Evolutionary conservation across 2,797 vertebrate species (phyloP), one percentile per base, ranked within the genome.

Genomic region (Oreochromis mossambicus): DNA sequence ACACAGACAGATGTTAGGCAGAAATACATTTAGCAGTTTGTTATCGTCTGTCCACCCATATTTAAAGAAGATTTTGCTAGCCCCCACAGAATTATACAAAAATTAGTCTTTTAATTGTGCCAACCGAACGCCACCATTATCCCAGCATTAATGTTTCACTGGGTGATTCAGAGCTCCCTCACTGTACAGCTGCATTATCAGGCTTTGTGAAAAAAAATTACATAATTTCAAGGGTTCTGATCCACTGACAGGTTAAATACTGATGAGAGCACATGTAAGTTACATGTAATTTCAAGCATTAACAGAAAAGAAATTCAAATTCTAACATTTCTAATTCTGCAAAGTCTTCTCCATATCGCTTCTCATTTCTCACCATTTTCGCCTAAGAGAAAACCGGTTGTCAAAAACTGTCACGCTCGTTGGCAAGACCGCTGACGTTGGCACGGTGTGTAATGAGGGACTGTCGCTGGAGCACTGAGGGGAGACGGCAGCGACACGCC

Each of bases 391-490:
- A 89, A 93, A 92, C 81, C 15, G 73, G 89, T 86, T 90, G 95
- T 96, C 94, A 96, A 86, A 93, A 94, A 91, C 83, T 93, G 91
- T 90, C 93, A 92, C 55, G 76, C 92, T 91, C 52, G 79, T 93
- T 93, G 93, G 89, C 81, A 73, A 83, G 79, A 87, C 56, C 41
- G 92, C 86, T 92, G 90, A 92, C 81, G 86, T 84, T 91, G 91
- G 89, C 92, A 82, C 82, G 56, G 94, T 95, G 95, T 91, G 92
- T 96, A 96, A 96, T 96, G 95, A 95, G 95, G 92, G 89, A 90
- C 93, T 93, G 93, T 94, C 92, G 82, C 91, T 77, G 89, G 88
- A 89, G 92, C 94, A 79, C 92, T 90, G 93, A 93, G 92, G 91
- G 88, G 93, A 94, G 93, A 94, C 91, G 90, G 86, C 77, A 48